Base-by-base conservation (phyloP, 2,113 vertebrate species). In the Tamias sibiricus region DNA sequence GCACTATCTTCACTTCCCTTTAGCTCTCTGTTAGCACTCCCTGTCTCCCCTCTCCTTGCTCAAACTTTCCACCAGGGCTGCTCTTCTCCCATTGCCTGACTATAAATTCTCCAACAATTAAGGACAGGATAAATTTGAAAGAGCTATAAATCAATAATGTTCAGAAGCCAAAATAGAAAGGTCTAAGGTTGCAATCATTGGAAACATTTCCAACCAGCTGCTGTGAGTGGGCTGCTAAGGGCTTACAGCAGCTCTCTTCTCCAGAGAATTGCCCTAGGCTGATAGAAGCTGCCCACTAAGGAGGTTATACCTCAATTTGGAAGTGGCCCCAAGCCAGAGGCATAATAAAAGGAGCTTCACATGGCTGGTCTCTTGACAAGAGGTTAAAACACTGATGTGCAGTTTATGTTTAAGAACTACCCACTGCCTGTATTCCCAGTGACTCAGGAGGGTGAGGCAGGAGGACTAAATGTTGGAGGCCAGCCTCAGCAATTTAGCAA, bases 151-250 rank as follows among this genome's bases (percentile, higher is more conserved):
- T 80, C 9, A 14, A 74, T 74, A 80, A 68, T 42, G 37, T 68
- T 83, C 72, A 81, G 83, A 88, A 94, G n/a, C 24, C 37, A 57
- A 90, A 83, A 90, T 37, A 57, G 68, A 86, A 40, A 69, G 71
- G 11, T 49, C 40, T 83, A 62, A 87, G 22, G 52, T 44, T 82
- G 17, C 16, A 30, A 20, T 64, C 35, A 35, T 40, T 69, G 72
- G 32, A 93, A 94, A 92, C 2, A 75, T 81, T 89, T 81, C 59
- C 59, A 88, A 79, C 32, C 72, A 84, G 83, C 77, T 80, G 49
- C 40, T 75, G 2, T 32, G 42, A 75, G 12, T 88, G 3, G 28
- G 42, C 57, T 54, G 42, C 28, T 62, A 44, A 94, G 40, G 14
- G 14, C 72, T 81, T 66, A 42, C 79, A 92, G 57, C 14, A 80